Base-by-base conservation (phyloP, 2,888 invertebrate genomes). In the Chirona hameri region DNA sequence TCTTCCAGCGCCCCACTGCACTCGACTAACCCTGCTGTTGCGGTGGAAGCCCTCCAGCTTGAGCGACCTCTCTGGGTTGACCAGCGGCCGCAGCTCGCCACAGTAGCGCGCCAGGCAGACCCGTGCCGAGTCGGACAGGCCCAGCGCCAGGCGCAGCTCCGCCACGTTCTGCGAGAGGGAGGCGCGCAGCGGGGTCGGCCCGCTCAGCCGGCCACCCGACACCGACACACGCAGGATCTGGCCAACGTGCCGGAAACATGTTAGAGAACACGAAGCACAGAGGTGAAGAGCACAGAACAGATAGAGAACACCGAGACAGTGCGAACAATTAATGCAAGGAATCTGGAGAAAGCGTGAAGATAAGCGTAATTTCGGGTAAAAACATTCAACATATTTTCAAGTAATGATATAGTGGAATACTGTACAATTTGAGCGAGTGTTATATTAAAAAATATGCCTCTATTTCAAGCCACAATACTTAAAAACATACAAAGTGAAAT, bases 121-220 rank as follows among this genome's bases (percentile, higher is more conserved):
- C 3, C 76, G 76, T 9, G 24, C 76, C 39, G 39, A 15, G 24
- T 27, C 24, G 24, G 39, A 9, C 39, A 46, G 76, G 4, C 89
- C 89, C 84, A 93, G 88, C 82, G 90, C 89, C 83, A 88, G 87
- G 86, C 91, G 92, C 84, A 92, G 89, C 81, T 90, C 90, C 57
- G 87, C 88, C 27, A 91, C 90, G 46, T 91, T 91, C 85, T 91
- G 90, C 79, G 89, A 89, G 55, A 89, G 88, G 85, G 90, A 90
- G 52, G 91, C 91, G 84, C 92, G 89, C 15, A 93, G 89, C 85
- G 89, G 89, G 84, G 90, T 88, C 39, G 93, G 92, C 55, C 91
- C 91, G 84, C 91, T 89, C 83, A 91, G 87, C 4, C 9, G 7
- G 10, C 76, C 39, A 24, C 2, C 46, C 2, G 76, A 2, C 46